These are phyloP conservation scores for Lepetodrilus schrolli DNA, from an alignment of 2,888 invertebrate genomes.

Conservation along the genomic window DNA sequence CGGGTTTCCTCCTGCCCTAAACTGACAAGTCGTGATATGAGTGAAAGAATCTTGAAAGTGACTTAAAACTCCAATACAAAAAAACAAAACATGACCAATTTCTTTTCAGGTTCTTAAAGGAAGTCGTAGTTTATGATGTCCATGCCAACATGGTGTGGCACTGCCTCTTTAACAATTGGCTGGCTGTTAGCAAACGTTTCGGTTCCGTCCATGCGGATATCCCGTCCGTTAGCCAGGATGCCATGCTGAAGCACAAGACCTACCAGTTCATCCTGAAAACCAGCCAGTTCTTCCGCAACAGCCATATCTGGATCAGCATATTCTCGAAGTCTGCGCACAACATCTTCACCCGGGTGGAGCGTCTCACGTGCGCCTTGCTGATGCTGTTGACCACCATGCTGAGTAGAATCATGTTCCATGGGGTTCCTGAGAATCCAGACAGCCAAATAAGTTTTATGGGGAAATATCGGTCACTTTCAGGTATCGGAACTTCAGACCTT, in stretches of 20 bases:
- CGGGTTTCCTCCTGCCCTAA: no score
- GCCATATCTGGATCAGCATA: conserved; percentile 72
- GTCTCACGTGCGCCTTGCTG: conserved; percentile 68
- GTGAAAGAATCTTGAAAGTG: no score
- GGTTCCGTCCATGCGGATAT: conserved; percentile 47
- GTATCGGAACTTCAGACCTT: no score
- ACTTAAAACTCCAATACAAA: no score
- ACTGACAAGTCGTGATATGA: no score
- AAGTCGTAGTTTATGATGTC: conserved; percentile 60
- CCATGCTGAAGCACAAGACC: conserved; percentile 37
- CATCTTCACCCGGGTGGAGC: conserved; percentile 68
- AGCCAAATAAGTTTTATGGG: conserved; percentile 27
- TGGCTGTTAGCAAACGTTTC: conserved; percentile 53
- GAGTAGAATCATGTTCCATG: conserved; percentile 70
- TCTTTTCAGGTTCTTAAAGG: conserved; percentile 64
- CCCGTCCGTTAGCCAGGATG: conserved; percentile 41
- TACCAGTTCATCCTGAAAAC: conserved; percentile 54
- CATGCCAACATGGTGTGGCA: conserved; percentile 56
- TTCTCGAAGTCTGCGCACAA: conserved; percentile 61
- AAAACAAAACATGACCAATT: no score
- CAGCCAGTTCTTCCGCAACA: conserved; percentile 58
- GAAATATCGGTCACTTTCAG: neutral
- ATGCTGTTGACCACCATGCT: conserved; percentile 68
- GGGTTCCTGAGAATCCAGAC: conserved; percentile 57
- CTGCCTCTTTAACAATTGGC: conserved; percentile 65